phyloP scores from a whole-genome alignment of 2,888 invertebrate genomes.

The Caenorhabditis drosophilae region DNA sequence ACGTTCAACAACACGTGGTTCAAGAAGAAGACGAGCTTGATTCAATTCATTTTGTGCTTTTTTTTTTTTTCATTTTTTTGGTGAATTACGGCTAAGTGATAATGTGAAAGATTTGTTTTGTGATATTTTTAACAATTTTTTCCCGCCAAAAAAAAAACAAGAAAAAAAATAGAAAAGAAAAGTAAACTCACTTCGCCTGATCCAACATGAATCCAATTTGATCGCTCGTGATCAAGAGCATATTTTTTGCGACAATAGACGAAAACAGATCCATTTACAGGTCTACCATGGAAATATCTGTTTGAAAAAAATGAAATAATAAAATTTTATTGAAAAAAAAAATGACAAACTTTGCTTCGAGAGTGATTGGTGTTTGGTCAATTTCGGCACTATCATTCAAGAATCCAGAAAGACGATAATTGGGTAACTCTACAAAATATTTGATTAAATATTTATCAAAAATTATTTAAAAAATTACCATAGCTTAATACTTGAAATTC shows the following conservation, averaged over 20 bases:
- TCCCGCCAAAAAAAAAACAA: conserved; percentile 9
- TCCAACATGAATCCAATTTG: too few relatives aligned
- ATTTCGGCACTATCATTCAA: conserved; percentile 8
- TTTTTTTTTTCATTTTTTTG: not conserved
- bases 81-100: too few relatives aligned
- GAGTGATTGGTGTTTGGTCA: conserved; percentile 15
- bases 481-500: conserved; percentile 42
- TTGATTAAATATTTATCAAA: too few relatives aligned
- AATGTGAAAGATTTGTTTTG: conserved; percentile 13
- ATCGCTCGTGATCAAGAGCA: too few relatives aligned
- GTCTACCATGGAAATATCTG: conserved; percentile 30
- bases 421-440: conserved; percentile 34
- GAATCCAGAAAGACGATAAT: conserved; percentile 24
- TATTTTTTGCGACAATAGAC: too few relatives aligned
- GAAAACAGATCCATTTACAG: conserved; percentile 20
- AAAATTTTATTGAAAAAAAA: not conserved
- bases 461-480: too few relatives aligned
- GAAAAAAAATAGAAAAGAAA: too few relatives aligned
- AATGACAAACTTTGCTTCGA: conserved; percentile 29
- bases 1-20: not conserved
- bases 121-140: conserved; percentile 6
- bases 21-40: conserved; percentile 3
- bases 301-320: not conserved
- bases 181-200: conserved; percentile 25
- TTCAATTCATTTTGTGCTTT: not conserved